Conservation (phyloP, 64 coral and sea anemone genomes). For the Orbicella faveolata region DNA sequence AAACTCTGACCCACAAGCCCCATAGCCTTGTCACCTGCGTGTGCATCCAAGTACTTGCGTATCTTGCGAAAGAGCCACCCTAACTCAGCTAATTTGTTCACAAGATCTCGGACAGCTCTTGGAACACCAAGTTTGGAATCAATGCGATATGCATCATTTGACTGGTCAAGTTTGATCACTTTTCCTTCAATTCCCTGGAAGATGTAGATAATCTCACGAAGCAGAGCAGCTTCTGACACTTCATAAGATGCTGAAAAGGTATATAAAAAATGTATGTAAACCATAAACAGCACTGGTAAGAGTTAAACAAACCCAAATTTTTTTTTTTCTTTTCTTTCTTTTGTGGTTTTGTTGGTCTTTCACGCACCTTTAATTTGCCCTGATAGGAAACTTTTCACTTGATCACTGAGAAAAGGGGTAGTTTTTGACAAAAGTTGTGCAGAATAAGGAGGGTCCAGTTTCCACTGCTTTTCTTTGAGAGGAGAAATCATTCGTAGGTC, state of each 20-base stretch:
- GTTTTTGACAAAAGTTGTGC: too few relatives aligned
- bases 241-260: constrained; percentile 79
- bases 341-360: too few relatives aligned
- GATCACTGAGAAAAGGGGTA: too few relatives aligned
- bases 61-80: constrained; percentile 94
- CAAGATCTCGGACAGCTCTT: constrained; percentile 73
- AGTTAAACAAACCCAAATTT: too few relatives aligned
- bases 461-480: too few relatives aligned
- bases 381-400: too few relatives aligned
- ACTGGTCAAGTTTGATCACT: constrained; percentile 87
- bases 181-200: constrained; percentile 99
- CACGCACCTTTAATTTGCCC: too few relatives aligned
- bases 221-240: constrained; percentile 78
- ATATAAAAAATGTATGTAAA: neutral
- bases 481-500: too few relatives aligned
- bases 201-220: constrained; percentile 93
- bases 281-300: too few relatives aligned
- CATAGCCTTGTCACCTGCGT: constrained; percentile 91
- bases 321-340: too few relatives aligned
- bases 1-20: constrained; percentile 95
- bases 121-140: constrained; percentile 86
- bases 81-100: constrained; percentile 93
- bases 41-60: constrained; percentile 89
- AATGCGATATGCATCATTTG: constrained; percentile 88
- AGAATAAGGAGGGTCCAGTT: too few relatives aligned